Base-by-base conservation (phyloP, 2,888 invertebrate genomes). In the Nebria brevicollis region DNA sequence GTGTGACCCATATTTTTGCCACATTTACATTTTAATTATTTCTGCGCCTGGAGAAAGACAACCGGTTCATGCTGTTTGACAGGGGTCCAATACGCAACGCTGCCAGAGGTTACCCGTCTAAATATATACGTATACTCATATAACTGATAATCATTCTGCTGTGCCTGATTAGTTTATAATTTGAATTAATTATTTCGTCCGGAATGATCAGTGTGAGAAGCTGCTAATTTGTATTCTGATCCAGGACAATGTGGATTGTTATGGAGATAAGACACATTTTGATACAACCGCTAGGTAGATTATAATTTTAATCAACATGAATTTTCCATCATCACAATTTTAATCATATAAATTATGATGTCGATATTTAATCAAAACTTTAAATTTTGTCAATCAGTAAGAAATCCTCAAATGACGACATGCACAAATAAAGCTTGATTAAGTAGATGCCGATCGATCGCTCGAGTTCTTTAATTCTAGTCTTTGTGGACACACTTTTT, bases 211-310 rank as follows among this genome's bases (percentile, higher is more conserved):
- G 13, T 54, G 8, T 54, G 54, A 54, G 54, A 54, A 6, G 54
- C 54, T 54, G 54, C 54, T 54, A 54, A 54, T 54, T 54, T 54
- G 54, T 54, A 54, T 54, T 54, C 54, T 54, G 54, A 54, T 54
- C 8, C 7, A 34, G 34, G 34, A 34, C 34, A 34, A 34, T 34
- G 34, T 34, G 34, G 34, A 34, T 34, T 34, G 34, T 34, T 34
- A 34, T 5, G 5, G 34, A 34, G 34, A 34, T 34, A 34, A 34
- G 34, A 34, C 34, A 34, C 2, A 34, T 34, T 34, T 34, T 34
- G 34, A 34, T 34, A 34, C 5, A 34, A 34, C 34, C 34, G 34
- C 34, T 34, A 34, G 34, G 34, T 34, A 34, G 34, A 34, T 34
- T 34, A 34, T 34, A 34, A 34, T 2, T 34, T 1, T 34, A 5